phyloP scores from a whole-genome alignment of 2,888 invertebrate genomes.

The Bursaphelenchus okinawaensis region DNA sequence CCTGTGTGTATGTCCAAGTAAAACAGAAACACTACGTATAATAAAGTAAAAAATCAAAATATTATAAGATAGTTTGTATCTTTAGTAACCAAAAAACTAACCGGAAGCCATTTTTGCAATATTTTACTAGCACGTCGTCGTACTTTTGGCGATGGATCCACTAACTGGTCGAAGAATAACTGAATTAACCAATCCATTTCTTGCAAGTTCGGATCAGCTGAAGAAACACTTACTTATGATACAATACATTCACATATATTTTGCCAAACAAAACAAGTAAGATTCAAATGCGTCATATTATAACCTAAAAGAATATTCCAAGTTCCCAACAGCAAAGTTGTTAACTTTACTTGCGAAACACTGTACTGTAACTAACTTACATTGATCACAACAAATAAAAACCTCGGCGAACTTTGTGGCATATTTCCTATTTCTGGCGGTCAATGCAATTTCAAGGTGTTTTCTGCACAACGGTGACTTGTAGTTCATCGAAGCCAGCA shows the following conservation, averaged over 20 bases:
- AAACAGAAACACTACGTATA: too few species aligned
- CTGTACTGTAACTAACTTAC: too few species aligned
- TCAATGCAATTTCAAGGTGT: slow-evolving; percentile 63
- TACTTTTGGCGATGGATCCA: slow-evolving; percentile 73
- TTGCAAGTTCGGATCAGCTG: not conserved
- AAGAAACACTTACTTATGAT: too few species aligned
- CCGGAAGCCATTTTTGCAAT: slow-evolving; percentile 39
- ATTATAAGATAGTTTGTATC: not conserved
- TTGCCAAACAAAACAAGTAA: too few species aligned
- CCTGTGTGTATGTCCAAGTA: too few species aligned
- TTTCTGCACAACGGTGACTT: slow-evolving; percentile 59
- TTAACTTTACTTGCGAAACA: too few species aligned
- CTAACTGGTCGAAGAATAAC: slow-evolving; percentile 75
- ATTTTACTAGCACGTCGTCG: slow-evolving; percentile 39
- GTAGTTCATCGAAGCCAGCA: not conserved
- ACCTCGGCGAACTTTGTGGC: slow-evolving; percentile 85
- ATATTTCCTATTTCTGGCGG: slow-evolving; percentile 68
- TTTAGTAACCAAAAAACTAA: slow-evolving; percentile 13
- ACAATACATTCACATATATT: too few species aligned
- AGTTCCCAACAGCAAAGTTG: too few species aligned
- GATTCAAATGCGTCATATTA: too few species aligned
- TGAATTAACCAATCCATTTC: slow-evolving; percentile 64
- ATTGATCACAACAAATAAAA: slow-evolving; percentile 58
- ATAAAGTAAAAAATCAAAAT: too few species aligned
- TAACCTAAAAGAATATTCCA: too few species aligned